phyloP scores from a whole-genome alignment of 2,113 vertebrate genomes.

The Brachypteracias leptosomus region DNA sequence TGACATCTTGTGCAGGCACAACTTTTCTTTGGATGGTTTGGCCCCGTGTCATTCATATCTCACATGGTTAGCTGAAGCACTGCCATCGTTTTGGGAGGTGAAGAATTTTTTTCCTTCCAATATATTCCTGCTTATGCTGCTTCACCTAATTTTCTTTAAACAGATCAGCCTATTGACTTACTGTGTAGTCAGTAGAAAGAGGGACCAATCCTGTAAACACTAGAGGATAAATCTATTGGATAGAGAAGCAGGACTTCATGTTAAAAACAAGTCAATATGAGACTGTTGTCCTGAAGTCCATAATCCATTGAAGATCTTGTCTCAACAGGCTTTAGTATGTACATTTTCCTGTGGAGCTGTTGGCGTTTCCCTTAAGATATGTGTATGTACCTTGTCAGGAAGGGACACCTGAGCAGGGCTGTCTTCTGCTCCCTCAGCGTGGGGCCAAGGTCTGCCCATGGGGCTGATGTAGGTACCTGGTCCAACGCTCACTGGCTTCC shows the following conservation, averaged over 20 bases:
- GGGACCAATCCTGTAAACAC: background rate
- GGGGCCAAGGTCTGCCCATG: background rate
- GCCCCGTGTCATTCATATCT: background rate
- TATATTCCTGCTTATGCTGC: background rate
- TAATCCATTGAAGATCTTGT: constrained; percentile 8
- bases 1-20: background rate
- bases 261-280: background rate
- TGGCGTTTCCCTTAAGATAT: accelerated
- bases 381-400: background rate
- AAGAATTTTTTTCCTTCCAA: background rate
- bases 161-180: background rate
- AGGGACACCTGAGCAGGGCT: background rate
- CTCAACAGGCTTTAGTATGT: background rate
- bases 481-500: background rate
- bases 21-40: background rate
- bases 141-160: background rate
- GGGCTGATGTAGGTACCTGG: background rate
- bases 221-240: background rate
- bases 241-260: background rate
- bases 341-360: background rate
- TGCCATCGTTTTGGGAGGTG: background rate
- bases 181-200: background rate
- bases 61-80: background rate
- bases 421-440: background rate
- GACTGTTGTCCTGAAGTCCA: background rate